phyloP scores from a whole-genome alignment of 1,140 invertebrate genomes.

The Phthorimaea operculella region DNA sequence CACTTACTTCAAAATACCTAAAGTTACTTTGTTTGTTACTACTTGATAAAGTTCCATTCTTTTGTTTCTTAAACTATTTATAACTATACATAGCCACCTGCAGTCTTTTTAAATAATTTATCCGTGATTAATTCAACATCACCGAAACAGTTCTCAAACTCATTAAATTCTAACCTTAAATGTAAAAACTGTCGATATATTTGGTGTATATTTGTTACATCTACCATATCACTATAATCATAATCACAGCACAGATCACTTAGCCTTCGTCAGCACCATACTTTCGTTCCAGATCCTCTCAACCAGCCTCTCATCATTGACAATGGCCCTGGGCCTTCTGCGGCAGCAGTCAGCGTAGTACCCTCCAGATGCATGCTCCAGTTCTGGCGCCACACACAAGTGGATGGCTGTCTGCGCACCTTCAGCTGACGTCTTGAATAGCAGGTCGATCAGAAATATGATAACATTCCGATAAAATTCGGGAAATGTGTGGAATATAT shows the following conservation, averaged over 20 bases:
- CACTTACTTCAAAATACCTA: too few species aligned
- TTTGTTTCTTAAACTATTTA: too few species aligned
- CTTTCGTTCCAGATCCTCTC: slow-evolving; percentile 36
- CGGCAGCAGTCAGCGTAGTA: slow-evolving; percentile 49
- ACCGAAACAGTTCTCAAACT: too few species aligned
- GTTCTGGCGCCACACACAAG: slow-evolving; percentile 31
- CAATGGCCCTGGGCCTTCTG: slow-evolving; percentile 10
- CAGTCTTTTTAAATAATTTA: too few species aligned
- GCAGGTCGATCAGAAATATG: slow-evolving; percentile 40
- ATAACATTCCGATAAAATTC: slow-evolving; percentile 7
- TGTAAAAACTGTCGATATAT: too few species aligned
- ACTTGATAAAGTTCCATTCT: too few species aligned
- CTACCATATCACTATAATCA: not conserved
- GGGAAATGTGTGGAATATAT: slow-evolving; percentile 63
- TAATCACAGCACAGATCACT: not conserved
- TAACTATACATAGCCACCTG: too few species aligned
- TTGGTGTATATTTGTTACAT: too few species aligned
- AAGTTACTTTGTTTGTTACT: too few species aligned
- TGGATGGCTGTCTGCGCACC: slow-evolving; percentile 76
- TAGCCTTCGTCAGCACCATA: slow-evolving; percentile 12
- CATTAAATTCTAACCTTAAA: too few species aligned
- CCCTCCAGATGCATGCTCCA: slow-evolving; percentile 34
- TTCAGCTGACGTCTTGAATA: slow-evolving; percentile 69
- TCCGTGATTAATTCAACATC: too few species aligned
- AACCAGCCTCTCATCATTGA: slow-evolving; percentile 25